Evolutionary conservation across 2,888 invertebrate genomes (phyloP).

Genomic region (Papilio elwesi): DNA sequence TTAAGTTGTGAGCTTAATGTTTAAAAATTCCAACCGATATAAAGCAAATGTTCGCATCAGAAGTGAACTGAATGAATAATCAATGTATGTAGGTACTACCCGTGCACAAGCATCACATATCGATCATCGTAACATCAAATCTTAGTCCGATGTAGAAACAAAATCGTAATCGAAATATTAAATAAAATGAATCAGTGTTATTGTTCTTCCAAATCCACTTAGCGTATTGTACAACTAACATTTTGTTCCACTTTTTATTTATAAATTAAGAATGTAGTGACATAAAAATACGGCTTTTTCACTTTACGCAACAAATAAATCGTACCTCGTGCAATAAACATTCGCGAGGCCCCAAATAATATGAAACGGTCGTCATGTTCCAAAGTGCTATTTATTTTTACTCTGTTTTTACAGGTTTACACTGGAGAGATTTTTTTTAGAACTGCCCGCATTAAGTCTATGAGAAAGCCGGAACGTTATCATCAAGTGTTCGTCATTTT

Average conservation of each 20-base stretch:
- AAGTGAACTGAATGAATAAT: too few species aligned
- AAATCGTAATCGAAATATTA: too few species aligned
- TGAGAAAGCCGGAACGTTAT: conserved; percentile 72
- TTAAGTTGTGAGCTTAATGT: neutral
- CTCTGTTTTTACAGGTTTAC: conserved; percentile 75
- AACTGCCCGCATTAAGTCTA: conserved; percentile 68
- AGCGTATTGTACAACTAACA: too few species aligned
- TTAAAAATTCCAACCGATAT: too few species aligned
- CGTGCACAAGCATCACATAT: too few species aligned
- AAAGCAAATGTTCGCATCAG: too few species aligned
- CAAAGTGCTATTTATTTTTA: conserved; percentile 72
- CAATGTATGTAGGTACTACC: too few species aligned
- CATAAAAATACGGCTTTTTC: conserved; percentile 54
- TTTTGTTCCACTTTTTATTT: neutral
- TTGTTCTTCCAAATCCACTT: too few species aligned
- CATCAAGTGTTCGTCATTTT: conserved; percentile 75
- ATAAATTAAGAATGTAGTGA: neutral
- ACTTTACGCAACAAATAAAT: conserved; percentile 66
- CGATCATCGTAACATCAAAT: too few species aligned
- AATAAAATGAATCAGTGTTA: too few species aligned
- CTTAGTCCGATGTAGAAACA: too few species aligned
- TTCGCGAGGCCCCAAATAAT: conserved; percentile 77
- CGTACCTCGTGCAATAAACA: conserved; percentile 78
- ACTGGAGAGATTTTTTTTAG: conserved; percentile 81
- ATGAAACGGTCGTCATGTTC: conserved; percentile 70